These are phyloP conservation scores for Babyrousa celebensis DNA, from an alignment of 2,797 vertebrate species.

Conservation along the genomic window DNA sequence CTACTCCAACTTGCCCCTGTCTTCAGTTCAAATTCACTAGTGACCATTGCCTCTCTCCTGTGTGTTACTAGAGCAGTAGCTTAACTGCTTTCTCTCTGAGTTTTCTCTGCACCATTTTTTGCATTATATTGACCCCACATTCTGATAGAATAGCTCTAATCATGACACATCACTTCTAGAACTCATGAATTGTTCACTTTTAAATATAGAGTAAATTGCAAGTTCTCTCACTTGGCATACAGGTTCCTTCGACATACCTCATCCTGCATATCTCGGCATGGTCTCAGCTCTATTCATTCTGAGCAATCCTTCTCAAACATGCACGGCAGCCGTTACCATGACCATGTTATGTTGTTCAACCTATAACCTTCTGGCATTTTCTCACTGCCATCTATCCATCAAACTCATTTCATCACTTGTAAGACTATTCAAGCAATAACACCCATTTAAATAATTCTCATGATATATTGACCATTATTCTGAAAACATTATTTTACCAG, in stretches of 20 bases:
- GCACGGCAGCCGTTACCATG: neutral
- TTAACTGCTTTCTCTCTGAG: neutral
- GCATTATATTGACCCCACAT: neutral
- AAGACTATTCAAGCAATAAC: neutral
- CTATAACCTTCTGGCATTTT: neutral
- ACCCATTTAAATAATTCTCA: neutral
- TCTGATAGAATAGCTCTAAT: neutral
- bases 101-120: neutral
- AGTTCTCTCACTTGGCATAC: neutral
- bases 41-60: neutral
- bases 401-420: neutral
- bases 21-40: neutral
- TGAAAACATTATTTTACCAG: neutral
- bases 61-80: neutral
- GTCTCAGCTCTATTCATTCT: neutral
- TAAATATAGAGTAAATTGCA: neutral
- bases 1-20: neutral
- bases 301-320: neutral
- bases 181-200: neutral
- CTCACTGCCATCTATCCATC: neutral
- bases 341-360: neutral
- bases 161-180: neutral
- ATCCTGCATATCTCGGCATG: rapidly evolving
- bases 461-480: neutral
- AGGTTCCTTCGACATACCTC: neutral